phyloP scores from a whole-genome alignment of 2,888 invertebrate species.

The Chloroclystis v-ata region DNA sequence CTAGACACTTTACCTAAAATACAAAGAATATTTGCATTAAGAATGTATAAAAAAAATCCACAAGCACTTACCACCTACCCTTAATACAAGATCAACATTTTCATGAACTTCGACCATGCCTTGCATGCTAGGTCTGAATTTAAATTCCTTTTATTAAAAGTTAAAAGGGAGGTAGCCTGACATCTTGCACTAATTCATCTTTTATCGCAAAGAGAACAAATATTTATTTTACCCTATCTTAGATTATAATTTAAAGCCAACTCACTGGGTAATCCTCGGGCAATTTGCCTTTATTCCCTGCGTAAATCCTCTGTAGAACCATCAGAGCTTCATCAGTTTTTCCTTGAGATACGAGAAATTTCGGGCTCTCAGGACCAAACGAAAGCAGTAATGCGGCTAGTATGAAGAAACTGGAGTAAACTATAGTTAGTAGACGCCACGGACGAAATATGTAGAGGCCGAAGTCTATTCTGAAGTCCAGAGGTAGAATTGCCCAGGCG shows the following conservation, averaged over 20 bases:
- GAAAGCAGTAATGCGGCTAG: conserved; percentile 74
- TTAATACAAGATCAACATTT: too few relatives aligned
- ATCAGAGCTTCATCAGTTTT: conserved; percentile 79
- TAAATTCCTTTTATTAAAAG: too few relatives aligned
- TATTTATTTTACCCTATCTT: too few relatives aligned
- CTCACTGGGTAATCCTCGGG: conserved; percentile 72
- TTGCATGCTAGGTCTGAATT: too few relatives aligned
- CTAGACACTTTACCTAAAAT: conserved; percentile 51
- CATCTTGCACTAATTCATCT: too few relatives aligned
- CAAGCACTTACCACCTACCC: too few relatives aligned
- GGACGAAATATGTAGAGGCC: conserved; percentile 79
- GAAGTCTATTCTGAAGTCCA: conserved; percentile 61
- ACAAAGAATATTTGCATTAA: not conserved
- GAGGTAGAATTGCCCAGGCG: conserved; percentile 83
- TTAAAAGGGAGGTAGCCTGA: too few relatives aligned
- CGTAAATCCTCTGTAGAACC: conserved; percentile 80
- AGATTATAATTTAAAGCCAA: too few relatives aligned
- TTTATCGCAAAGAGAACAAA: too few relatives aligned
- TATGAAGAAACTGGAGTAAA: conserved; percentile 80
- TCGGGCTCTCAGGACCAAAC: conserved; percentile 86
- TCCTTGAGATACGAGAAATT: conserved; percentile 83
- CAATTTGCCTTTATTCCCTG: conserved; percentile 56
- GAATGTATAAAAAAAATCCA: too few relatives aligned
- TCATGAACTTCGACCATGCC: too few relatives aligned
- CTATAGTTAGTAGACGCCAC: conserved; percentile 84